Conservation (phyloP, 2,797 vertebrate species). For the Phoeniculus purpureus region DNA sequence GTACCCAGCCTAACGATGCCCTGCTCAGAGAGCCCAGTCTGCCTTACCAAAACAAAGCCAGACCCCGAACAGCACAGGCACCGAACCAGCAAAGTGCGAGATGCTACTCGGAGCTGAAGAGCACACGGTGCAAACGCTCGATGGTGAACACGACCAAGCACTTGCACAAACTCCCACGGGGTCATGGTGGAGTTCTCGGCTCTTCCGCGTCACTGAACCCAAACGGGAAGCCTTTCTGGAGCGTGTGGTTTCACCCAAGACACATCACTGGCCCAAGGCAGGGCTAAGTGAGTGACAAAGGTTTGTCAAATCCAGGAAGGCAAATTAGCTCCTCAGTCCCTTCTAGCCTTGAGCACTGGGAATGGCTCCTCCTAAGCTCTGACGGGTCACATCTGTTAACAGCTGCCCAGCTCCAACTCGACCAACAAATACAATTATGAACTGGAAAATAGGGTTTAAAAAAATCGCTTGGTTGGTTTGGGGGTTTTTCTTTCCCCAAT, state of each 20-base stretch:
- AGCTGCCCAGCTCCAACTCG: constrained; percentile 34
- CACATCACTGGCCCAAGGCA: not conserved
- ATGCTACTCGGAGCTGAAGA: not conserved
- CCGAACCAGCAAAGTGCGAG: not conserved
- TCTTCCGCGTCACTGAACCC: not conserved
- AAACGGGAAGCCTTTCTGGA: not conserved
- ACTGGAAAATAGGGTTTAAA: constrained; percentile 21
- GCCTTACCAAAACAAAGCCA: not conserved
- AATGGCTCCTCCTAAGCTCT: constrained; percentile 18
- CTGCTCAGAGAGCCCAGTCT: not conserved
- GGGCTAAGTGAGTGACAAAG: constrained; percentile 21
- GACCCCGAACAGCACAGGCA: not conserved
- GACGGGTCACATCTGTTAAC: constrained; percentile 59
- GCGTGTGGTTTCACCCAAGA: not conserved
- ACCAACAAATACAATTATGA: constrained; percentile 43
- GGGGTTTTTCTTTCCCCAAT: not conserved
- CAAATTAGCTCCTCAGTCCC: constrained; percentile 20
- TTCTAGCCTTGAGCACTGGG: constrained; percentile 15
- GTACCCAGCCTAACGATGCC: not conserved
- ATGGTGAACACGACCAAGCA: not conserved
- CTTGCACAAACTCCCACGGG: not conserved
- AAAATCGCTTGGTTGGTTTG: not conserved
- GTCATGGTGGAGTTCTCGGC: not conserved
- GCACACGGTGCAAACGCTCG: not conserved
- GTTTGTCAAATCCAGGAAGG: constrained; percentile 48